phyloP scores from a whole-genome alignment of 92 coral and sea anemone species.

The Zoanthus sansibaricus region DNA sequence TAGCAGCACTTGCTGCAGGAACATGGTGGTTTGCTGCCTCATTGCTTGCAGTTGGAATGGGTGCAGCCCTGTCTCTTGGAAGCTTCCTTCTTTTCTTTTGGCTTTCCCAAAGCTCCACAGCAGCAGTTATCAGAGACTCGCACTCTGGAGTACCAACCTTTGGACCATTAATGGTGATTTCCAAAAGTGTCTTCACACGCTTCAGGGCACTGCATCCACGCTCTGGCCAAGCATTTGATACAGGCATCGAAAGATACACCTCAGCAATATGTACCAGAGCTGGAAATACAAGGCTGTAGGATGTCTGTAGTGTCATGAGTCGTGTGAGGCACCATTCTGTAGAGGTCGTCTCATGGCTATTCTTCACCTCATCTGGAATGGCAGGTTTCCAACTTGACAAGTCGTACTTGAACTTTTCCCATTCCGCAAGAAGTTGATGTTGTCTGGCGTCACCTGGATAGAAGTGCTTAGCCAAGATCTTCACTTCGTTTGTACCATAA shows the following conservation, averaged over 20 bases:
- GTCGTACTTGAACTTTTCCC: conserved; percentile 67
- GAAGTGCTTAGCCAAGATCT: conserved; percentile 59
- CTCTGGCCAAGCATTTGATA: conserved; percentile 65
- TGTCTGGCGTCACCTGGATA: conserved; percentile 50
- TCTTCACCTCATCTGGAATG: conserved; percentile 65
- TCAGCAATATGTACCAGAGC: conserved; percentile 53
- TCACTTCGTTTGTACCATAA: conserved; percentile 49
- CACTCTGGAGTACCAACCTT: conserved; percentile 61
- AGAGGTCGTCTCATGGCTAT: conserved; percentile 55
- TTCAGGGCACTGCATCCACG: conserved; percentile 63
- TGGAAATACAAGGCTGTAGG: conserved; percentile 58
- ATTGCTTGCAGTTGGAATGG: conserved; percentile 40
- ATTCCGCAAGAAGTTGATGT: conserved; percentile 57
- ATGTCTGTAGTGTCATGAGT: conserved; percentile 58
- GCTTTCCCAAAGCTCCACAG: conserved; percentile 55
- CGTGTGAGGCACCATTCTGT: conserved; percentile 62
- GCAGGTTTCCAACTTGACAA: conserved; percentile 60
- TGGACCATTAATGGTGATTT: conserved; percentile 64
- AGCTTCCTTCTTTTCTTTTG: conserved; percentile 62
- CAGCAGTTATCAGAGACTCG: conserved; percentile 61
- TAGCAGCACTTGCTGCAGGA: conserved; percentile 42
- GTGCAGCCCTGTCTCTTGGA: conserved; percentile 59
- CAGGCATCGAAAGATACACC: conserved; percentile 57
- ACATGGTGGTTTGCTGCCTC: conserved; percentile 54
- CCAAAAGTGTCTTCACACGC: conserved; percentile 56